Evolutionary conservation across 1,140 invertebrate species (phyloP), one percentile per base, ranked within the genome.

Genomic region (Elymnias hypermnestra): DNA sequence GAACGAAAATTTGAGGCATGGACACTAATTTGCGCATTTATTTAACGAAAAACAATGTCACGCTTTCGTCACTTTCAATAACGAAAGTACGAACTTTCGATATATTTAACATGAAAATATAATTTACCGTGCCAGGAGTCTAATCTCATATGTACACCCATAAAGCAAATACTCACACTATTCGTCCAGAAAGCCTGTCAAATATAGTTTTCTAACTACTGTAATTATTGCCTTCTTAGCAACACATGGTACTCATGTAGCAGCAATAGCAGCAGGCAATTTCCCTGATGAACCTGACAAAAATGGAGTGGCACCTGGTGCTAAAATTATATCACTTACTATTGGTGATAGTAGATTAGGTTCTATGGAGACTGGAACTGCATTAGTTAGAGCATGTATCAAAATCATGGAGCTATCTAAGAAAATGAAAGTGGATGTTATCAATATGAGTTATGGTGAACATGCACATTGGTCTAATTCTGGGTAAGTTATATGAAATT

Each of bases 381-480:
- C 95, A 0, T 71, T 99, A 1, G 92, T 96, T 0, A 87, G 97
- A 54, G 97, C 97, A 9, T 97, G 98, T 88, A 94, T 94, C 52
- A 91, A 92, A 75, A 87, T 95, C 10, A 95, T 95, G 92, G 90
- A 94, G 65, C 83, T 91, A n/a, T 83, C 83, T n/a, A 83, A 88
- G 37, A 88, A 73, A 36, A 82, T 73, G 52, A 87, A 89, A 52
- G 87, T 96, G 53, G 93, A 99, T 75, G 91, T 99, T 0, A 95
- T 99, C 40, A 99, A 99, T 83, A 98, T 98, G 94, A 98, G 97
- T 70, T 99, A 98, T 72, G 98, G 98, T 12, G 98, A 99, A 87
- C 94, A 95, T 63, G 89, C 94, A 8, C 93, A 97, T 84, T 97
- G 95, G 93, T 91, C 92, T 1, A 93, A 96, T 82, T 86, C 92